phyloP scores from a whole-genome alignment of 2,888 invertebrate species.

The Hyposoter dolosus region DNA sequence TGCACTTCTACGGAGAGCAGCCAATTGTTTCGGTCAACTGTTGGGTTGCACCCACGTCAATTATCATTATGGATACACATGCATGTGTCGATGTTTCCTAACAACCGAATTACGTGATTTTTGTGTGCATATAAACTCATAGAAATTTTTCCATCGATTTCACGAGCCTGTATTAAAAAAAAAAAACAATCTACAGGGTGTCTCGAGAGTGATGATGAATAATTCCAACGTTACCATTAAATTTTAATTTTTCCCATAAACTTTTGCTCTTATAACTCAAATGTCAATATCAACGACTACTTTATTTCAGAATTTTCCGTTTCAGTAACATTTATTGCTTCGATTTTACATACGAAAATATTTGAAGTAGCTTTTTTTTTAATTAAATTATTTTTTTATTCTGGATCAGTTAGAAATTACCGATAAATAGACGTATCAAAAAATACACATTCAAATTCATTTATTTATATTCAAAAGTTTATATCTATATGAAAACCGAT shows the following conservation, averaged over 20 bases:
- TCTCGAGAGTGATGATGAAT: neutral
- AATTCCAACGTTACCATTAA: neutral
- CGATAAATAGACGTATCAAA: conserved; percentile 3
- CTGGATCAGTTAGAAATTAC: no score
- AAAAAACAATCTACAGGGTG: neutral
- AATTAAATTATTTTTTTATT: no score
- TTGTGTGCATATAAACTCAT: neutral
- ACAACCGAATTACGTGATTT: neutral
- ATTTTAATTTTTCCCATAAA: no score
- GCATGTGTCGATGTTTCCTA: neutral
- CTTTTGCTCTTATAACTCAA: no score
- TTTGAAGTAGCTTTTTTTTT: no score
- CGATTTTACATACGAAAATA: neutral
- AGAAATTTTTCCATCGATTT: neutral
- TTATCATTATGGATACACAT: neutral
- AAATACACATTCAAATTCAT: neutral
- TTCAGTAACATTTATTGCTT: neutral
- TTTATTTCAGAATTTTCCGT: neutral
- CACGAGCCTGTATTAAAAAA: neutral
- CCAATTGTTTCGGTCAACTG: conserved; percentile 7
- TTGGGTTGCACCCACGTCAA: conserved; percentile 5
- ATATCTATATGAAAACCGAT: neutral
- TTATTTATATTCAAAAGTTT: neutral
- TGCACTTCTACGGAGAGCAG: conserved; percentile 8
- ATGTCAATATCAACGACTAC: no score